Conservation (phyloP, 2,797 vertebrate genomes). For the Alfaro cultratus region DNA sequence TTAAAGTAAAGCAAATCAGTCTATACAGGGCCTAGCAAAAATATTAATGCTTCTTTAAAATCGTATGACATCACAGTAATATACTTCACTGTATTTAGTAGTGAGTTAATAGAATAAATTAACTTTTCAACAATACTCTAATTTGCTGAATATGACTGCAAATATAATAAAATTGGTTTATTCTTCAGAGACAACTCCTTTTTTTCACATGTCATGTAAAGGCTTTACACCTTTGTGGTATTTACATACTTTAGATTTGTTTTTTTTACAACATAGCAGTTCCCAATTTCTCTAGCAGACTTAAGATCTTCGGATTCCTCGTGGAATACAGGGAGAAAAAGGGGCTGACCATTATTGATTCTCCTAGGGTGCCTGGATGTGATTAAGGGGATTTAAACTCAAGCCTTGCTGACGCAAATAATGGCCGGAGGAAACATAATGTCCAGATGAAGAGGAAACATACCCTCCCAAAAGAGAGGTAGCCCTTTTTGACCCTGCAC, state of each 20-base stretch:
- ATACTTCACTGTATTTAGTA: neutral
- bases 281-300: slow-evolving; percentile 6
- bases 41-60: neutral
- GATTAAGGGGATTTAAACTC: slow-evolving; percentile 75
- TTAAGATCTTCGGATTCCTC: slow-evolving; percentile 34
- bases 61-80: neutral
- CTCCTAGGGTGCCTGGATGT: slow-evolving; percentile 60
- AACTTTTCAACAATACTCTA: neutral
- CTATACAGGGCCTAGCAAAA: neutral
- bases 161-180: neutral
- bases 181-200: neutral
- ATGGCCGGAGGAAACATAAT: slow-evolving; percentile 69
- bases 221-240: neutral
- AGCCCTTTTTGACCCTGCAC: slow-evolving; percentile 64
- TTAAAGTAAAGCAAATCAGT: neutral
- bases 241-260: neutral
- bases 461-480: slow-evolving; percentile 57
- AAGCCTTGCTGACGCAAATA: slow-evolving; percentile 67
- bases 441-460: slow-evolving; percentile 72
- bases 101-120: neutral
- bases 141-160: neutral
- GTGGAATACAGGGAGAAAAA: slow-evolving; percentile 45
- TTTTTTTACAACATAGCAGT: slow-evolving; percentile 8
- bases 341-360: slow-evolving; percentile 68
- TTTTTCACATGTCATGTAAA: neutral